phyloP scores from a whole-genome alignment of 2,797 vertebrate genomes.

The Iguana delicatissima region DNA sequence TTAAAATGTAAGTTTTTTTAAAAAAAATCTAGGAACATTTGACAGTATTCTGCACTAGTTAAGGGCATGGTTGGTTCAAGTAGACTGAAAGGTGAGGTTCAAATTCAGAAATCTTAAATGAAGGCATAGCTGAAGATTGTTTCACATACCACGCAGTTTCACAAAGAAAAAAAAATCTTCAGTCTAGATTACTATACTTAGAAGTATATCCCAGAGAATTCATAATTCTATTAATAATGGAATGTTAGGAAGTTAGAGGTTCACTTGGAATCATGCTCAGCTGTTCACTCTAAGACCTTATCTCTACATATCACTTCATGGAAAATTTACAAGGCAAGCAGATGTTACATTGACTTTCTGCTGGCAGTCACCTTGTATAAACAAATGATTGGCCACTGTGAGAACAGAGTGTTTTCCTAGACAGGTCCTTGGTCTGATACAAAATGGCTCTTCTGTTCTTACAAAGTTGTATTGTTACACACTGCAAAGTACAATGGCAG shows the following conservation, averaged over 20 bases:
- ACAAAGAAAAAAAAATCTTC: not conserved
- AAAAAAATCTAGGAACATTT: not conserved
- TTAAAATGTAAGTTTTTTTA: not conserved
- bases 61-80: not conserved
- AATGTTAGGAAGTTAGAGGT: not conserved
- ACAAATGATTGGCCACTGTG: too few species aligned
- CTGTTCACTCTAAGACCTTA: not conserved
- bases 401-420: too few species aligned
- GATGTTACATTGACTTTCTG: too few species aligned
- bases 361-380: too few species aligned
- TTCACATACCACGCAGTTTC: not conserved
- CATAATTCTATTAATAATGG: not conserved
- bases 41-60: not conserved
- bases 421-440: too few species aligned
- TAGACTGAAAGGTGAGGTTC: not conserved
- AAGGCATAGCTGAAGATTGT: not conserved
- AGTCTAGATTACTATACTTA: not conserved
- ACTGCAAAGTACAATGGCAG: too few species aligned
- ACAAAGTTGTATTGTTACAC: too few species aligned
- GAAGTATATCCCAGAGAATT: not conserved
- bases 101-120: not conserved
- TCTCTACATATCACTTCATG: too few species aligned
- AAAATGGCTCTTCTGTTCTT: too few species aligned
- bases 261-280: not conserved
- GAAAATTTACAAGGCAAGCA: too few species aligned